phyloP scores from a whole-genome alignment of 2,797 vertebrate species.

The Fringilla coelebs region DNA sequence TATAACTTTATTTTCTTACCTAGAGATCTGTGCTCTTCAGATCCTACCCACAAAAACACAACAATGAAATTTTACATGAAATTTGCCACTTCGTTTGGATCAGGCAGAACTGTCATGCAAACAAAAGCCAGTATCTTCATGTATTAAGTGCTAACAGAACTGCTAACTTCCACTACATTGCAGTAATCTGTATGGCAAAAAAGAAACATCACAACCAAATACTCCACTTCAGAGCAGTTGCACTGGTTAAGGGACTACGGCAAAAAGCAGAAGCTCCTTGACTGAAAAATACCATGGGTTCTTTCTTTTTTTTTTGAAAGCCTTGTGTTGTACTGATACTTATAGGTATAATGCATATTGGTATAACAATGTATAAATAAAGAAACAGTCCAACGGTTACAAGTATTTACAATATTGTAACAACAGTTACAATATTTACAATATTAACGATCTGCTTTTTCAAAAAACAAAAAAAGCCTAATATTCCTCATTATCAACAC shows the following conservation, averaged over 20 bases:
- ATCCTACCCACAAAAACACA: background rate
- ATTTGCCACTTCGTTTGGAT: background rate
- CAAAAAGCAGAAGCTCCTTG: background rate
- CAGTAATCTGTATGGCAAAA: background rate
- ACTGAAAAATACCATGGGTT: background rate
- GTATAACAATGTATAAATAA: background rate
- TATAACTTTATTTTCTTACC: background rate
- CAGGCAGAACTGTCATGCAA: background rate
- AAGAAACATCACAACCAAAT: background rate
- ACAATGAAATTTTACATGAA: background rate
- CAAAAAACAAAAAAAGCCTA: background rate
- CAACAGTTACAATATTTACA: too few relatives aligned
- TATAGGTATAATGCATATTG: background rate
- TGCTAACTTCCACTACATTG: background rate
- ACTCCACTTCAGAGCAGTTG: background rate
- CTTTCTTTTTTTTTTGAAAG: background rate
- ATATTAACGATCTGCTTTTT: background rate
- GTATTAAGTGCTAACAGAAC: background rate
- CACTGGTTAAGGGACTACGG: background rate
- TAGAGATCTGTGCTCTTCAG: background rate
- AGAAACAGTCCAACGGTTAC: background rate
- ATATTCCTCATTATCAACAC: background rate
- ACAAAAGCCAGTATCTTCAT: background rate
- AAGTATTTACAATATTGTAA: too few relatives aligned
- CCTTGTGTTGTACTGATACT: background rate